phyloP scores from a whole-genome alignment of 2,113 vertebrate genomes.

The Gavia stellata region DNA sequence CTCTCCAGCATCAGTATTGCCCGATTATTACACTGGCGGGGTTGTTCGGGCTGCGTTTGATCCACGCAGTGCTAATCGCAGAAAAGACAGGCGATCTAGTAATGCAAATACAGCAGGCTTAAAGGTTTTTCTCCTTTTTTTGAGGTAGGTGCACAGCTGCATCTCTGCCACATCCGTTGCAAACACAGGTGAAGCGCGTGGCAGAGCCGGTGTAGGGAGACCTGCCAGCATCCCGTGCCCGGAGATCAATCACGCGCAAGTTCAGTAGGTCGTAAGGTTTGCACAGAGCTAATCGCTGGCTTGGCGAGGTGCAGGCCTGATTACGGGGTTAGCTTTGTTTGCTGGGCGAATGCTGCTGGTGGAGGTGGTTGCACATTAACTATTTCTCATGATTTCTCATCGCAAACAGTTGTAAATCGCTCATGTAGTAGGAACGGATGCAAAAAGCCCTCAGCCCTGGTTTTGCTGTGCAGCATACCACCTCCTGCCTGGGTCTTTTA shows the following conservation, averaged over 20 bases:
- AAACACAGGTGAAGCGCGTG: background rate
- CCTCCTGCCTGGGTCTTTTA: background rate
- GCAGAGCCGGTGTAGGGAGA: background rate
- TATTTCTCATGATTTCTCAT: background rate
- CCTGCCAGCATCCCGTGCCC: rapidly evolving
- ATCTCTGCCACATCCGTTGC: background rate
- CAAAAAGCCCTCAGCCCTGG: background rate
- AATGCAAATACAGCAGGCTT: background rate
- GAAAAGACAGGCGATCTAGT: background rate
- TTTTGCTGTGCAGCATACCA: background rate
- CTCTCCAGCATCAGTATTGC: background rate
- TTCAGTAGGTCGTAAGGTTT: background rate
- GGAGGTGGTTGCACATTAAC: background rate
- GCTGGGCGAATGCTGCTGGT: background rate
- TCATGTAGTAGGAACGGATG: background rate
- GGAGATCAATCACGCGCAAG: rapidly evolving
- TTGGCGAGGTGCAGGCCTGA: background rate
- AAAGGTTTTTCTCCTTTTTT: background rate
- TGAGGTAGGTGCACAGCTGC: background rate
- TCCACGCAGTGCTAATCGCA: background rate
- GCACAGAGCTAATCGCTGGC: rapidly evolving
- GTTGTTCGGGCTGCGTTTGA: background rate
- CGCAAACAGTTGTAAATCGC: background rate
- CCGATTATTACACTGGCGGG: background rate
- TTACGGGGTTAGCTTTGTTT: background rate